These are phyloP conservation scores for Hapalemur alaotrensis DNA, from an alignment of 2,797 vertebrate species.

Conservation along the genomic window DNA sequence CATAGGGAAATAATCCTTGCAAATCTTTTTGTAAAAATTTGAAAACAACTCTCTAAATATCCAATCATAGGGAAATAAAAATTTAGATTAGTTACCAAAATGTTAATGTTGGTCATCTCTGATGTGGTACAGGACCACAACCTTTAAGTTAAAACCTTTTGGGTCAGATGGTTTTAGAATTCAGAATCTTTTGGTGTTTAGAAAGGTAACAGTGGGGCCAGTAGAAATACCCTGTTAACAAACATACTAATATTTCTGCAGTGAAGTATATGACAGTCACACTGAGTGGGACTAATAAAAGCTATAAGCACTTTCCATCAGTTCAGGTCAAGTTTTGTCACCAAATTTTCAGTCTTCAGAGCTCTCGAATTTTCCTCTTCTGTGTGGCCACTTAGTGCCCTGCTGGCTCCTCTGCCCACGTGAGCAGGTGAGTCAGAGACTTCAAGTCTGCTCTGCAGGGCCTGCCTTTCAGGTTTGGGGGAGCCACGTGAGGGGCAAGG, in stretches of 20 bases:
- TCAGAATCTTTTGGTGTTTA: neutral
- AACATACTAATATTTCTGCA: neutral
- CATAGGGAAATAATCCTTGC: conserved; percentile 12
- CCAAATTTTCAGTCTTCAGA: neutral
- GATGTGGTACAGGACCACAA: neutral
- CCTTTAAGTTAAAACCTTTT: neutral
- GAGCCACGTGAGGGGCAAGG: neutral
- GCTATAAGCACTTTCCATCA: neutral
- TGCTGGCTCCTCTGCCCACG: no score
- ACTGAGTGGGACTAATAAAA: neutral
- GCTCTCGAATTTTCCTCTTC: neutral
- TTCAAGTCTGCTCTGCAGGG: neutral
- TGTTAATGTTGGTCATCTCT: neutral
- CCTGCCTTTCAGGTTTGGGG: neutral
- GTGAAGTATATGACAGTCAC: neutral
- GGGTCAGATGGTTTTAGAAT: neutral
- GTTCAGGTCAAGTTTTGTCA: neutral
- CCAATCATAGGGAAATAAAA: neutral
- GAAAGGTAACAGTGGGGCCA: neutral
- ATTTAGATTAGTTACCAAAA: neutral
- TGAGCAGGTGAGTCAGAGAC: neutral
- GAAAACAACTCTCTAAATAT: neutral
- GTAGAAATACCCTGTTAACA: neutral
- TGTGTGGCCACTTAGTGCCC: neutral
- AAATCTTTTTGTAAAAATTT: neutral